Evolutionary conservation across 2,113 vertebrate species (phyloP), one percentile per base, ranked within the genome.

Genomic region (Pithys albifrons): DNA sequence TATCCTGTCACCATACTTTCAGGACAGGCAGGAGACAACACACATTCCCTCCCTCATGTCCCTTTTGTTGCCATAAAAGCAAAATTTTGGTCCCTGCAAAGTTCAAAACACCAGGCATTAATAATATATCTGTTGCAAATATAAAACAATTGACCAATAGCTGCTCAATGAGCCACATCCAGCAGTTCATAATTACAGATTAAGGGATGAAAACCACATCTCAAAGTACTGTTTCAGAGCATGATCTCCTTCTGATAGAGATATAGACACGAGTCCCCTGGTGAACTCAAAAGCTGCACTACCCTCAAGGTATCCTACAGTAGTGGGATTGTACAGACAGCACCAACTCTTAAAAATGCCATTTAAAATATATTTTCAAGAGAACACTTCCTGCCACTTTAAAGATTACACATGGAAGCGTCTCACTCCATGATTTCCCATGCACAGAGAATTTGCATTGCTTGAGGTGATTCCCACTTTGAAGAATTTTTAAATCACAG

Each of bases 381-480:
- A 41, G 90, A 97, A 90, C n/a, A 37, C 46, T 91, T 89, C 73
- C 95, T 85, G 58, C 48, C 84, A 91, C 84, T 96, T 90, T 88
- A 95, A 93, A 93, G 93, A 95, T 86, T 84, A 91, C 84, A 93
- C 78, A 89, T 1, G 6, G 76, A 95, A 91, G 72, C 1, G 2
- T 93, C 95, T 76, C 81, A 66, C 66, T 64, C 13, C 2, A 46
- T 82, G 84, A 88, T 96, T 93, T 91, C 87, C 73, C 84, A 83
- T 58, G 72, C 78, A 91, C 10, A 51, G 59, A 92, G 71, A 91
- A 94, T 97, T 89, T 95, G 82, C 92, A 97, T 96, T 80, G 95
- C 96, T 97, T 49, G 86, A 96, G 94, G 94, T 94, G 93, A 88
- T 95, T 94, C 94, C 85, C 78, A 93, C 82, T 97, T 94, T 87